Evolutionary conservation across 1,140 invertebrate species (phyloP).

Genomic region (Plectus sambesii): DNA sequence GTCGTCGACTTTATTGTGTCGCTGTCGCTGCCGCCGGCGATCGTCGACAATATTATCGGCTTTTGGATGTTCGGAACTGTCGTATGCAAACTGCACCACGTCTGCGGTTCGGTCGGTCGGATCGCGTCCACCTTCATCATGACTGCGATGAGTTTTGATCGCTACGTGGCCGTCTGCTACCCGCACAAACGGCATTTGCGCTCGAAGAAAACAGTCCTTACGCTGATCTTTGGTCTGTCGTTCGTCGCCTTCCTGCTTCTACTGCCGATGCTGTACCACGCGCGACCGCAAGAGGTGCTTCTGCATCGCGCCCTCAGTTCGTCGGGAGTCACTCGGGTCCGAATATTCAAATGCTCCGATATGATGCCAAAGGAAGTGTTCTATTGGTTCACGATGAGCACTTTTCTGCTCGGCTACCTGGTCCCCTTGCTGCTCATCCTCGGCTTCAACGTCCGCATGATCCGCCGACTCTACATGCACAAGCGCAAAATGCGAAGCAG

Average conservation of each 20-base stretch:
- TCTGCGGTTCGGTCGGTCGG: slow-evolving; percentile 39
- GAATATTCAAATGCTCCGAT: slow-evolving; percentile 42
- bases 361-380: slow-evolving; percentile 40
- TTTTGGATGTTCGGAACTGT: slow-evolving; percentile 44
- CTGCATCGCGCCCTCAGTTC: slow-evolving; percentile 26
- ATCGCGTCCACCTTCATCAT: slow-evolving; percentile 49
- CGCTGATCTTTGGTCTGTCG: slow-evolving; percentile 33
- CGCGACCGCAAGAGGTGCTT: slow-evolving; percentile 39
- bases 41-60: slow-evolving; percentile 41
- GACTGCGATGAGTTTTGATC: slow-evolving; percentile 50
- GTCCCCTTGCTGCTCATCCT: slow-evolving; percentile 36
- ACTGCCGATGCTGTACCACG: slow-evolving; percentile 40
- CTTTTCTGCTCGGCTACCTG: slow-evolving; percentile 35
- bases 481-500: slow-evolving; percentile 22
- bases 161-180: slow-evolving; percentile 50
- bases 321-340: slow-evolving; percentile 31
- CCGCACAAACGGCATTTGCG: slow-evolving; percentile 42
- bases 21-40: slow-evolving; percentile 40
- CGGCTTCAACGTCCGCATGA: slow-evolving; percentile 38
- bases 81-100: slow-evolving; percentile 40
- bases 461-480: slow-evolving; percentile 36
- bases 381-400: slow-evolving; percentile 41
- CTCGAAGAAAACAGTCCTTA: slow-evolving; percentile 22
- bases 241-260: slow-evolving; percentile 39
- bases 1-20: slow-evolving; percentile 42